Evolutionary conservation across 1,140 invertebrate species (phyloP), one percentile per base, ranked within the genome.

Genomic region (Dermatophagoides farinae): DNA sequence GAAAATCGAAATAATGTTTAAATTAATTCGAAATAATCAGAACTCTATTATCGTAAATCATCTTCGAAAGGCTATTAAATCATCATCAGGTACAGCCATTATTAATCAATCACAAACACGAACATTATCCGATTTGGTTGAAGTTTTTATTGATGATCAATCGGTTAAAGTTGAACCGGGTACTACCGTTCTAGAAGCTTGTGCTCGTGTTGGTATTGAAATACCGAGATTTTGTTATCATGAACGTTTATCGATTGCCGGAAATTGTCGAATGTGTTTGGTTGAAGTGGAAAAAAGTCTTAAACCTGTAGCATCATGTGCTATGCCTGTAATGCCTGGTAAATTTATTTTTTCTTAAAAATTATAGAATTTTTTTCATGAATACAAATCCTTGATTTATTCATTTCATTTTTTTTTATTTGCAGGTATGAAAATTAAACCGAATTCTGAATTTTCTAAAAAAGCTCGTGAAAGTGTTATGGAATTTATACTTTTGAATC

Each of bases 281-380:
- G 96, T 99, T 1, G 96, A 99, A 78, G 91, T 99, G 41, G 96
- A 99, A 75, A 97, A 95, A 71, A 82, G 83, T 49, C 73, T 83
- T 2, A 88, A 88, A 79, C 96, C 95, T 8, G 86, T 97, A n/a
- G 96, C 96, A 50, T 93, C 93, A 9, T 99, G 95, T 76, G 95
- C 96, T 1, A 98, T 98, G 93, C 96, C 96, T 16, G 95, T 98
- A 0, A 97, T 98, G 90, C 97, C 97, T 74, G 96, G 95, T 5
- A 84, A 82, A 10, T 41, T 41, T 41, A 10, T 41, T 41, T 41
- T 14, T 41, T 41, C 14, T 49, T 49, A 22, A 11, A 8, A 8
- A 9, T 49, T n/a, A n/a, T 44, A 11, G 18, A 18, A 8, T 10
- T 49, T 14, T 11, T 20, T n/a, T 11, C 41, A 43, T n/a, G 10